phyloP scores from a whole-genome alignment of 2,113 vertebrate genomes.

The Neodontobutis hainanensis region DNA sequence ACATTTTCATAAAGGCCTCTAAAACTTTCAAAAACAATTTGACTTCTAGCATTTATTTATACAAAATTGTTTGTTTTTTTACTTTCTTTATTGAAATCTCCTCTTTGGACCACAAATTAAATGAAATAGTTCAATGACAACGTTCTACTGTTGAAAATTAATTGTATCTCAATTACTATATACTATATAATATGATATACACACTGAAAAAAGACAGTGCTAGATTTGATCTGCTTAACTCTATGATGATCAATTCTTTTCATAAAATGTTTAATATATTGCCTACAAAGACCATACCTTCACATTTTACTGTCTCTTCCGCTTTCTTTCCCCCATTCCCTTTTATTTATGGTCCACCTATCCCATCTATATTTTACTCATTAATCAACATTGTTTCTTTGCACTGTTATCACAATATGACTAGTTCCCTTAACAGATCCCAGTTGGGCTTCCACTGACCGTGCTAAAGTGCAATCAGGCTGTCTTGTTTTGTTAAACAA shows the following conservation, averaged over 20 bases:
- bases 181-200: too few relatives aligned
- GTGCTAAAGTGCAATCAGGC: constrained; percentile 14
- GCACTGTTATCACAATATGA: background rate
- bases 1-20: too few relatives aligned
- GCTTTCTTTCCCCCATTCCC: constrained; percentile 20
- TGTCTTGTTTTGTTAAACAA: constrained; percentile 25
- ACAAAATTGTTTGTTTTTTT: too few relatives aligned
- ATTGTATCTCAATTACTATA: too few relatives aligned
- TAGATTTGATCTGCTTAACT: constrained; percentile 12
- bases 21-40: too few relatives aligned
- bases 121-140: too few relatives aligned
- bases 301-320: constrained; percentile 13
- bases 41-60: too few relatives aligned
- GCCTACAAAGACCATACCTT: background rate
- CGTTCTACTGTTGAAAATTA: too few relatives aligned
- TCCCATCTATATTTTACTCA: constrained; percentile 6
- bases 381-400: constrained; percentile 4
- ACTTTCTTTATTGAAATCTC: too few relatives aligned
- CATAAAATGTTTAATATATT: constrained; percentile 27
- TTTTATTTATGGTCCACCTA: background rate
- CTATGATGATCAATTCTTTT: constrained; percentile 14
- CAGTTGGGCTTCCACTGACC: constrained; percentile 73
- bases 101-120: too few relatives aligned
- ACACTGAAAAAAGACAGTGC: background rate
- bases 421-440: constrained; percentile 77